Conservation (phyloP, 2,113 vertebrate species). For the Melierax canorus region DNA sequence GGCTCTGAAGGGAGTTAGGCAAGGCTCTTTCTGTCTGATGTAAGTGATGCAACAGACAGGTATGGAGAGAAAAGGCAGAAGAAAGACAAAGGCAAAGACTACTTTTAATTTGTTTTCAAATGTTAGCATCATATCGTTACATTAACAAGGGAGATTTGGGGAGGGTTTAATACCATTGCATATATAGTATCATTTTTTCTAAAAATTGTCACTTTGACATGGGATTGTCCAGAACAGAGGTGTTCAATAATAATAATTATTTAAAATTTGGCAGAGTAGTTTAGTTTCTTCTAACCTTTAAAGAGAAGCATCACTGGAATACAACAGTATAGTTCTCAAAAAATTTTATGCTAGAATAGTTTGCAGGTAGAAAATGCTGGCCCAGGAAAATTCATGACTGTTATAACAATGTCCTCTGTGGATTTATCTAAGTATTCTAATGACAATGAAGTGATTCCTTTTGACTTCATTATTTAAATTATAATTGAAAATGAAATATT, state of each 20-base stretch:
- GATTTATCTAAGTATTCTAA: background rate
- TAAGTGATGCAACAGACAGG: rapidly evolving
- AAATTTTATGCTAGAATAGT: background rate
- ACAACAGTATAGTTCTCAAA: background rate
- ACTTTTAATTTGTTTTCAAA: background rate
- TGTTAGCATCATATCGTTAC: background rate
- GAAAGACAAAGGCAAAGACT: background rate
- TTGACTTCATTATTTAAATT: background rate
- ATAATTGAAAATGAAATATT: background rate
- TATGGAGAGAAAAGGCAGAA: background rate
- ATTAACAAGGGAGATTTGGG: background rate
- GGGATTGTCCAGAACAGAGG: background rate
- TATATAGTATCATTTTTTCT: background rate
- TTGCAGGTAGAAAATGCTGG: background rate
- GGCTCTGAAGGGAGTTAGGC: background rate
- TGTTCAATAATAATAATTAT: background rate
- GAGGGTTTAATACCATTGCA: rapidly evolving
- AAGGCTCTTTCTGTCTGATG: too few relatives aligned
- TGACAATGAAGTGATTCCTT: background rate
- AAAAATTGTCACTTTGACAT: background rate
- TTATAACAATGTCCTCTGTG: background rate
- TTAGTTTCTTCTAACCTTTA: background rate
- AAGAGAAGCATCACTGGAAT: background rate
- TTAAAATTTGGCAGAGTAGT: background rate
- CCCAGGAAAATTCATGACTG: background rate